Conservation (phyloP, 2,888 invertebrate genomes). For the Timema cristinae region DNA sequence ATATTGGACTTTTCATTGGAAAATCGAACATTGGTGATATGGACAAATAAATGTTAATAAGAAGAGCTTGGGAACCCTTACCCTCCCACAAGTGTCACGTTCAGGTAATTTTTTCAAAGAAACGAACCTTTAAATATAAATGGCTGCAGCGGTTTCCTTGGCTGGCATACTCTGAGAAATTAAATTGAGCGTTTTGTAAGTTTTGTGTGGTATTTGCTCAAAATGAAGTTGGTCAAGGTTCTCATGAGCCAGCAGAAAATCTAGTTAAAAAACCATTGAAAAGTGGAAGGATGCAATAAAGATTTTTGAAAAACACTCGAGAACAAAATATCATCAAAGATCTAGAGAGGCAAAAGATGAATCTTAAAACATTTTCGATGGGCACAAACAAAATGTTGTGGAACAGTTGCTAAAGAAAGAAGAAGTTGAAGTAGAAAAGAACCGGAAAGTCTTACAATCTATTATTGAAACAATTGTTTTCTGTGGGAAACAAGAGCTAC, state of each 20-base stretch:
- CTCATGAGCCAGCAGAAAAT: slow-evolving; percentile 1
- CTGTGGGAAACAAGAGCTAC: slow-evolving; percentile 36
- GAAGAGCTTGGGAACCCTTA: no score
- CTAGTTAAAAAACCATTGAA: slow-evolving; percentile 13
- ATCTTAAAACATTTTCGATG: slow-evolving; percentile 6
- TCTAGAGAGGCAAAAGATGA: slow-evolving; percentile 8
- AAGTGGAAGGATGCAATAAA: slow-evolving; percentile 15
- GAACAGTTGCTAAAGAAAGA: slow-evolving; percentile 7
- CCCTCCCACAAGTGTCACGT: background rate
- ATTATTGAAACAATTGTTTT: slow-evolving; percentile 22
- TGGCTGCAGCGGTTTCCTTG: slow-evolving; percentile 11
- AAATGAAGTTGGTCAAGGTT: slow-evolving; percentile 9
- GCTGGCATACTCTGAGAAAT: slow-evolving; percentile 15
- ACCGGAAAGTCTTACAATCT: slow-evolving; percentile 10
- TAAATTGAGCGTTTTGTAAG: slow-evolving; percentile 10
- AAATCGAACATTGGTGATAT: no score
- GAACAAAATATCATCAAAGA: slow-evolving; percentile 10
- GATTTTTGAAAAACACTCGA: slow-evolving; percentile 2
- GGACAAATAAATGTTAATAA: no score
- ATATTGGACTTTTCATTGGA: no score
- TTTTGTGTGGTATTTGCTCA: slow-evolving; percentile 15
- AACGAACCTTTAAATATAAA: background rate
- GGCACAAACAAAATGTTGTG: background rate
- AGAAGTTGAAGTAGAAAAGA: background rate
- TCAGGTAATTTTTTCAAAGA: background rate